Evolutionary conservation across 1,140 invertebrate genomes (phyloP), one percentile per base, ranked within the genome.

Genomic region (Tachypleus tridentatus): DNA sequence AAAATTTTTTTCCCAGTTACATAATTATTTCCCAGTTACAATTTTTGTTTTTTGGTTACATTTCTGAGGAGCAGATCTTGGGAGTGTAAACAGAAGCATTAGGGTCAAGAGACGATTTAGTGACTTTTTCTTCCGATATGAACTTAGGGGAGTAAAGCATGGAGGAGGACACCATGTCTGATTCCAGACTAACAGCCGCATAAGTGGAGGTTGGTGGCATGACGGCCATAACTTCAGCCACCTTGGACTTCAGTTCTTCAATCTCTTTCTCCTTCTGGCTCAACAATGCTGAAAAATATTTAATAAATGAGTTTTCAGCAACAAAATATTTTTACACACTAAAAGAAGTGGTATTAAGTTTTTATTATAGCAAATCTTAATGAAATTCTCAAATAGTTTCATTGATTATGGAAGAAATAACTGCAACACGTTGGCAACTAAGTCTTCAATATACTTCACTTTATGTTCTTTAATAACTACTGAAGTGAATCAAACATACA

Each of bases 81-180:
- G 91, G 91, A 63, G 90, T 94, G 77, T 94, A 95, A 67, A 88
- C 89, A 65, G 87, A 87, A 64, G 92, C 92, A 79, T 94, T 93
- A 58, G 92, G 92, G 80, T 94, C 91, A 65, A 94, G 82, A 69
- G 84, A 87, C 10, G 88, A 90, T 60, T 76, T 76, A 64, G 72
- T 61, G 63, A 72, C 70, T 57, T 72, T 68, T 59, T 73, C 64
- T 65, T 70, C 65, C 61, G 74, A 63, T 66, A 60, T 59, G 72
- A 73, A 57, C 73, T 70, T 62, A 64, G 71, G 70, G 54, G 68
- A 61, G 57, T 68, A 58, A 64, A 68, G 67, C 60, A 68, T 51
- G 61, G 65, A 60, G 51, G 67, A 61, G 60, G 66, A 70, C 29
- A 70, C 59, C n/a, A 64, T 64, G 62, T 61, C 69, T 68, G 80